Percentiles rank a stretch among this genome's conserved stretches.
Evolutionary conservation across 2,797 vertebrate genomes (phyloP).

Genomic region (Caiman crocodilus): DNA sequence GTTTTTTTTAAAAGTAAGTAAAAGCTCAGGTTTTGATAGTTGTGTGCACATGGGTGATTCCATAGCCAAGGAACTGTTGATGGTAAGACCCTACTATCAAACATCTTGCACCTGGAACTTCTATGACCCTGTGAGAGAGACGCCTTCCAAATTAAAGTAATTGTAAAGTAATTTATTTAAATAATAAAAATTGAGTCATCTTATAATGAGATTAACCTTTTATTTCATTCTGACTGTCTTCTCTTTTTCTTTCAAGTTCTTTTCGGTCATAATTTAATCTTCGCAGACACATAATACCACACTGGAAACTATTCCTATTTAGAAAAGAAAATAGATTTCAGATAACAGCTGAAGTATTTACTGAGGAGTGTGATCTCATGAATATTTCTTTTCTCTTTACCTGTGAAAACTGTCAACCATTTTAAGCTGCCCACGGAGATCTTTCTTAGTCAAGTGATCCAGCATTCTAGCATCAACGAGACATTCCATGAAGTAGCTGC

Average conservation of each 20-base stretch:
- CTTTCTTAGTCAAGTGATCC: conserved; percentile 97
- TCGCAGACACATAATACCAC: conserved; percentile 95
- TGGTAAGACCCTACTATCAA: background rate
- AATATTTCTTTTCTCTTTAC: conserved; percentile 37
- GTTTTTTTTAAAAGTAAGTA: background rate
- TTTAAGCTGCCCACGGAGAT: conserved; percentile 95
- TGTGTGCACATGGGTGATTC: background rate
- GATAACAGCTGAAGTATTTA: background rate
- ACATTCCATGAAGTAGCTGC: conserved; percentile 99
- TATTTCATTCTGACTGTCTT: conserved; percentile 88
- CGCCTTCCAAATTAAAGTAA: background rate
- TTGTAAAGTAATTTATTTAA: too few species aligned
- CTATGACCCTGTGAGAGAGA: background rate
- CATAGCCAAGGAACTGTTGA: background rate
- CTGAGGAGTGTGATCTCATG: background rate
- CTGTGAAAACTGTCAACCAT: conserved; percentile 99
- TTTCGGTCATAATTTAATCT: conserved; percentile 95
- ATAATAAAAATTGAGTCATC: background rate
- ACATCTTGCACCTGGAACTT: background rate
- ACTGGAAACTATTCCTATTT: conserved; percentile 97
- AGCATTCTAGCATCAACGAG: conserved; percentile 98
- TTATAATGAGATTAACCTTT: conserved; percentile 81
- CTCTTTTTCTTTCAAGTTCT: conserved; percentile 92
- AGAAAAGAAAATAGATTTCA: background rate
- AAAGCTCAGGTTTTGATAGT: background rate